phyloP scores from a whole-genome alignment of 2,888 invertebrate genomes.

The Nemotelus nigrinus region DNA sequence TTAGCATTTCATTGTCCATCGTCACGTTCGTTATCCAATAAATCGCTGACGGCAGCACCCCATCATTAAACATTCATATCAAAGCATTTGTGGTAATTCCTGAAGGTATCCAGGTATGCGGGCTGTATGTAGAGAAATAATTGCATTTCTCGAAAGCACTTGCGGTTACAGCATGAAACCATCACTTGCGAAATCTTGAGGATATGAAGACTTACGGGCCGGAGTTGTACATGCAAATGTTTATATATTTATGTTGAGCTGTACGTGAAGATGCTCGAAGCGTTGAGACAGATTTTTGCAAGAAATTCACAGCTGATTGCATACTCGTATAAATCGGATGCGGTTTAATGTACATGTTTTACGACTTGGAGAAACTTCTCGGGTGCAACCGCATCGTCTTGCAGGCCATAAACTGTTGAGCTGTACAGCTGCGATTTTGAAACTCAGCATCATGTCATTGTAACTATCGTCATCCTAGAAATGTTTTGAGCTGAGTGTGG shows the following conservation, averaged over 20 bases:
- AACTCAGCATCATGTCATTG: too few relatives aligned
- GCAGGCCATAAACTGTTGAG: too few relatives aligned
- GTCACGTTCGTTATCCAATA: too few relatives aligned
- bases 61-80: background rate
- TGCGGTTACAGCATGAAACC: slow-evolving; percentile 15
- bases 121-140: background rate
- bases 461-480: too few relatives aligned
- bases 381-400: too few relatives aligned
- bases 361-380: too few relatives aligned
- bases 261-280: background rate
- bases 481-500: too few relatives aligned
- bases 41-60: background rate
- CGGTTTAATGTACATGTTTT: background rate
- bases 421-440: too few relatives aligned
- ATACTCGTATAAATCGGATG: background rate
- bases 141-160: slow-evolving; percentile 22
- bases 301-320: background rate
- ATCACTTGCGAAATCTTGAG: background rate
- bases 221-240: background rate
- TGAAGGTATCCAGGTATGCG: background rate
- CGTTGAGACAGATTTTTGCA: background rate
- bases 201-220: background rate
- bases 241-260: background rate
- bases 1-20: too few relatives aligned
- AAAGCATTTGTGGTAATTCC: slow-evolving; percentile 12